phyloP scores from a whole-genome alignment of 2,888 invertebrate genomes.

The Neoascia interrupta region DNA sequence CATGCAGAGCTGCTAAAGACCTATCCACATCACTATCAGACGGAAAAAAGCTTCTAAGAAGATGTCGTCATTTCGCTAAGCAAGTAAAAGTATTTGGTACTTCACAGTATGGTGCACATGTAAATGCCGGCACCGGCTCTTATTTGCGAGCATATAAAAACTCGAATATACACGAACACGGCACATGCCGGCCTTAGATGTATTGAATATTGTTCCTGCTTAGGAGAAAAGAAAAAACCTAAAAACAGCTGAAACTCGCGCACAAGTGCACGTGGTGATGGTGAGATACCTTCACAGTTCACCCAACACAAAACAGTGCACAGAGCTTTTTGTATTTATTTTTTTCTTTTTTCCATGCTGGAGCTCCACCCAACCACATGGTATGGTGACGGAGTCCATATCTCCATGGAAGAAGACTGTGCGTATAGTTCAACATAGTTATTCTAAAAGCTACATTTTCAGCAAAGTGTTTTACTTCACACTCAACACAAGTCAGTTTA shows the following conservation, averaged over 20 bases:
- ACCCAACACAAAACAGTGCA: too few species aligned
- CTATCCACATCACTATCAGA: too few species aligned
- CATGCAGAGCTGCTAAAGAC: conserved; percentile 21
- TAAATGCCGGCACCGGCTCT: conserved; percentile 45
- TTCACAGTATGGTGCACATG: too few species aligned
- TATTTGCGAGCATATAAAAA: not conserved
- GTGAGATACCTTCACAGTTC: too few species aligned
- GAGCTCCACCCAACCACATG: not conserved
- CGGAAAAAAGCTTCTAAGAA: conserved; percentile 25
- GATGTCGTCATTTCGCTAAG: conserved; percentile 39
- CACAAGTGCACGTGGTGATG: conserved; percentile 49
- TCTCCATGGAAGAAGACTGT: too few species aligned
- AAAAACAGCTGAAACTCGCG: conserved; percentile 47
- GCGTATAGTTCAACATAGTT: too few species aligned
- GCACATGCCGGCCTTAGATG: conserved; percentile 44
- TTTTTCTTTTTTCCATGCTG: not conserved
- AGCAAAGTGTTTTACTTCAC: too few species aligned
- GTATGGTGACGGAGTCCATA: too few species aligned
- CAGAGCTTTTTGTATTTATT: conserved; percentile 13
- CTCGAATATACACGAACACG: not conserved
- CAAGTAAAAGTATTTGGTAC: not conserved
- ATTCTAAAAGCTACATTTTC: too few species aligned
- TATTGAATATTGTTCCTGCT: not conserved
- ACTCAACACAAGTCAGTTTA: not conserved
- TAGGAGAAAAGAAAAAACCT: not conserved